Evolutionary conservation across 2,113 vertebrate species (phyloP).

Genomic region (Phrynocephalus versicolor): DNA sequence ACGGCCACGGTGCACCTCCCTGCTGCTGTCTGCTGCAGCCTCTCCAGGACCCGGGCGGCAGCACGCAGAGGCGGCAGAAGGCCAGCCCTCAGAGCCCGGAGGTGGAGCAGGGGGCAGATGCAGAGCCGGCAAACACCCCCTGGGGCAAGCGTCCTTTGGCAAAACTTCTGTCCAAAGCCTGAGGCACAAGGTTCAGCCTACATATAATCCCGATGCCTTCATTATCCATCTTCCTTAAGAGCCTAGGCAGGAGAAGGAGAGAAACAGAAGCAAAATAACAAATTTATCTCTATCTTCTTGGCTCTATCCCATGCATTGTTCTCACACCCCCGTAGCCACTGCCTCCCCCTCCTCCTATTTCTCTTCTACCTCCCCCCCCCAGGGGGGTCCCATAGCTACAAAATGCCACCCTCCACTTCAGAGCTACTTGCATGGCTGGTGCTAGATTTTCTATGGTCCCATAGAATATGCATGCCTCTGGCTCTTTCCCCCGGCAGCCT

Average conservation of each 20-base stretch:
- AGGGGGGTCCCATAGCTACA: neutral
- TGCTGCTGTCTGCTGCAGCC: too few relatives aligned
- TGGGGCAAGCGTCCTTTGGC: neutral
- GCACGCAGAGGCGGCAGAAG: too few relatives aligned
- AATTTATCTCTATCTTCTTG: too few relatives aligned
- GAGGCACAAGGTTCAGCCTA: neutral
- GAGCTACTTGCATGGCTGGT: neutral
- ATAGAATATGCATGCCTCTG: neutral
- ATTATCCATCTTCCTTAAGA: slow-evolving; percentile 36
- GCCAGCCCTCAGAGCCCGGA: too few relatives aligned
- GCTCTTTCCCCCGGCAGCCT: slow-evolving; percentile 56
- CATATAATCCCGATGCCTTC: neutral
- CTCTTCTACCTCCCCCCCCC: slow-evolving; percentile 19
- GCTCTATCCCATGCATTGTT: neutral
- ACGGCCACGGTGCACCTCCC: too few relatives aligned
- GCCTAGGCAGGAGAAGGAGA: neutral
- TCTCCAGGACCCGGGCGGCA: too few relatives aligned
- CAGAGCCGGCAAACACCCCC: neutral
- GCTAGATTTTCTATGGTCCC: neutral
- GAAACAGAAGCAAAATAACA: neutral
- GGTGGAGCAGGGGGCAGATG: too few relatives aligned
- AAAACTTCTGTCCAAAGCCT: too few relatives aligned
- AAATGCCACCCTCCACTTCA: neutral
- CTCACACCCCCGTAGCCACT: neutral
- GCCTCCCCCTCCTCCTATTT: neutral